A percentile compares a stretch with the other conserved stretches of the same genome.
phyloP scores from a whole-genome alignment of 2,113 vertebrate species.

The Columba janthina region DNA sequence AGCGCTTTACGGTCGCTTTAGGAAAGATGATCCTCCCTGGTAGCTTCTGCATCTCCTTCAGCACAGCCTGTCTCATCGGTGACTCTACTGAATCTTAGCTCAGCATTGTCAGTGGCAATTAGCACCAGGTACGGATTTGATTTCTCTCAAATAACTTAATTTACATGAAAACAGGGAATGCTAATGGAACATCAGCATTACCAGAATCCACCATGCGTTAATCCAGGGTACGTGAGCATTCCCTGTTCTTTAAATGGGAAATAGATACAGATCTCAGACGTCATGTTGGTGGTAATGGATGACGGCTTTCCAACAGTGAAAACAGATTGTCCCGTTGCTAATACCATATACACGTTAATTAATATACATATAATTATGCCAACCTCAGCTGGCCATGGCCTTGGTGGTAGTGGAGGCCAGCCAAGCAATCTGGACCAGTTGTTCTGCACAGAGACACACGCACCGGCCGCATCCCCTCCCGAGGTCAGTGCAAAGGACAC shows the following conservation, averaged over 20 bases:
- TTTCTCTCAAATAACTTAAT: constrained; percentile 37
- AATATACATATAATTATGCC: not conserved
- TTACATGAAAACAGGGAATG: constrained; percentile 6
- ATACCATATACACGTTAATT: not conserved
- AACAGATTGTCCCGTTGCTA: not conserved
- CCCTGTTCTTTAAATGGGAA: not conserved
- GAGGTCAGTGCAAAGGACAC: not conserved
- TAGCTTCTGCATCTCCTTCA: not conserved
- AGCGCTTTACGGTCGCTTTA: not conserved
- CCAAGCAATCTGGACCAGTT: fast-evolving
- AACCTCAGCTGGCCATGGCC: not conserved
- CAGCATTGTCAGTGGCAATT: not conserved
- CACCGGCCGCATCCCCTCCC: fast-evolving
- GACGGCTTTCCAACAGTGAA: not conserved
- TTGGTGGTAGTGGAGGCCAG: fast-evolving
- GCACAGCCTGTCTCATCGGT: not conserved
- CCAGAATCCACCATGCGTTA: not conserved
- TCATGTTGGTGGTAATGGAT: not conserved
- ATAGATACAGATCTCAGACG: not conserved
- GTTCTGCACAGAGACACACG: not conserved
- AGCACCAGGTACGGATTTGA: not conserved
- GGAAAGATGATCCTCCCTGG: not conserved
- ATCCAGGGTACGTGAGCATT: not conserved
- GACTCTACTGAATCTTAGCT: not conserved
- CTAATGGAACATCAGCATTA: not conserved